These are phyloP conservation scores for Chrysomela aeneicollis DNA, from an alignment of 2,888 invertebrate genomes.

Conservation along the genomic window DNA sequence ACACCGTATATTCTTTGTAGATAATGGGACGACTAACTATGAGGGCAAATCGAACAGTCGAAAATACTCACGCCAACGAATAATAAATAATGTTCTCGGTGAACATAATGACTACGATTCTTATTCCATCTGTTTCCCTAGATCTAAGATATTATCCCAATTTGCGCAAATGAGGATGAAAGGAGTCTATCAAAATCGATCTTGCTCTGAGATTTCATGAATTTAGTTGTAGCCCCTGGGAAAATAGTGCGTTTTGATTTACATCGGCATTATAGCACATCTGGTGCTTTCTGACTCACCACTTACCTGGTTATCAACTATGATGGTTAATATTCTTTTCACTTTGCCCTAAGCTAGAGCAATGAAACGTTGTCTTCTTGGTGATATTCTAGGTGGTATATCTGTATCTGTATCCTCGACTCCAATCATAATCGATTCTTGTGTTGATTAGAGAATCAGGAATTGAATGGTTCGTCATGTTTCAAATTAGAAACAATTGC, in stretches of 20 bases:
- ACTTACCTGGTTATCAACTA: neutral
- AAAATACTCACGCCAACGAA: too few relatives aligned
- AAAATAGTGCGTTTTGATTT: conserved; percentile 28
- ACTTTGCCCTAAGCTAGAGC: neutral
- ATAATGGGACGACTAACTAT: too few relatives aligned
- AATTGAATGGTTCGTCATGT: too few relatives aligned
- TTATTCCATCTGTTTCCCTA: neutral
- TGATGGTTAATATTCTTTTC: neutral
- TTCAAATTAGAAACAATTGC: too few relatives aligned
- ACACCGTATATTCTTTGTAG: too few relatives aligned
- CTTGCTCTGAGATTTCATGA: conserved; percentile 8
- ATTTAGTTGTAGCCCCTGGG: conserved; percentile 29
- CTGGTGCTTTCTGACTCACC: neutral
- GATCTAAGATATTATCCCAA: neutral
- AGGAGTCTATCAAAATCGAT: conserved; percentile 1
- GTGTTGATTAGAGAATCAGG: too few relatives aligned
- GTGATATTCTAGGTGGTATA: too few relatives aligned
- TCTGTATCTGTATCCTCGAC: too few relatives aligned
- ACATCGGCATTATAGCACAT: conserved; percentile 25
- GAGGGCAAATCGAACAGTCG: too few relatives aligned
- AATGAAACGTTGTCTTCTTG: neutral
- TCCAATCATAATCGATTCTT: too few relatives aligned
- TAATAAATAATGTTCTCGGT: too few relatives aligned
- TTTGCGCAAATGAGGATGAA: neutral
- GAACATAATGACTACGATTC: neutral